Percentiles rank a stretch among this genome's conserved stretches.
Evolutionary conservation across 2,888 invertebrate genomes (phyloP).

Genomic region (Syrista parreyssii): DNA sequence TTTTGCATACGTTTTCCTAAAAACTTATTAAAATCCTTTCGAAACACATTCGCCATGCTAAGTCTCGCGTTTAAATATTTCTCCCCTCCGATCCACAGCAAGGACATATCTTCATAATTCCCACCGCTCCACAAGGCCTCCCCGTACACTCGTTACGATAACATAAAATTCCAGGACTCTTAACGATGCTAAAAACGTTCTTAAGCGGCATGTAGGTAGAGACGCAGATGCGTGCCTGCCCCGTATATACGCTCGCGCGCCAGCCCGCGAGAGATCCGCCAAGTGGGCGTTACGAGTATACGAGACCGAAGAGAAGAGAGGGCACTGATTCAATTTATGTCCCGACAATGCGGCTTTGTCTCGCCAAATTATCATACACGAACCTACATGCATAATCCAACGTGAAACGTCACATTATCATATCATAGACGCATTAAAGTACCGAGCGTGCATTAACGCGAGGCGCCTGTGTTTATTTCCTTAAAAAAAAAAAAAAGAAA

Average conservation of each 20-base stretch:
- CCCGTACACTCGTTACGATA: not conserved
- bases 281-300: conserved; percentile 39
- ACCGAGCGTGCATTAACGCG: conserved; percentile 44
- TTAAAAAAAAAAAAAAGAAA: conserved; percentile 19
- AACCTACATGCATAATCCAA: conserved; percentile 51
- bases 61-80: not conserved
- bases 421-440: conserved; percentile 56
- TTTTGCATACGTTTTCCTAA: not conserved
- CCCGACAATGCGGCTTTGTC: conserved; percentile 63
- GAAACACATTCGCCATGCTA: not conserved
- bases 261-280: conserved; percentile 10
- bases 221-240: not conserved
- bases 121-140: not conserved
- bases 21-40: not conserved
- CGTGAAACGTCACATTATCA: conserved; percentile 47
- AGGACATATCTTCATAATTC: not conserved
- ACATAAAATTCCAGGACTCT: not conserved
- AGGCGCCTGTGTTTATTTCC: conserved; percentile 48
- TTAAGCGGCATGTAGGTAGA: conserved; percentile 12
- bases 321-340: conserved; percentile 57
- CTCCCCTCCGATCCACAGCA: not conserved
- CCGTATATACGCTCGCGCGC: conserved; percentile 1
- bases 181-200: conserved; percentile 5
- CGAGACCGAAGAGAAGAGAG: conserved; percentile 25
- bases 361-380: conserved; percentile 62